Base-by-base conservation (phyloP, 1,140 invertebrate genomes). In the Temnothorax nylanderi region DNA sequence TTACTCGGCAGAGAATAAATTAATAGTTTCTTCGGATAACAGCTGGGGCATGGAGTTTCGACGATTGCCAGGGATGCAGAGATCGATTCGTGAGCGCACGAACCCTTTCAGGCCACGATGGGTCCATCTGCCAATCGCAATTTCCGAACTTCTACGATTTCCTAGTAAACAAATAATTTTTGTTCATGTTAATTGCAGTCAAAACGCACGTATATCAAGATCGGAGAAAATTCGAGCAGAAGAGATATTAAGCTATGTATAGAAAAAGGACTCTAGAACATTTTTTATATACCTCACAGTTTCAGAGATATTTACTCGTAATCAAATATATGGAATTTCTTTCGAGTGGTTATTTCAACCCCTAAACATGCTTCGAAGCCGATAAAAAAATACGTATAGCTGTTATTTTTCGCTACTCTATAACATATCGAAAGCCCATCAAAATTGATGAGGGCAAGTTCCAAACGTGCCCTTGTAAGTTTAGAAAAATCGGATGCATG, bases 21-120 rank as follows among this genome's bases (percentile, higher is more conserved):
- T 94, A 94, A 94, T 94, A 94, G 93, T 93, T 93, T 92, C 91
- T 89, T 71, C 87, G 87, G 88, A 90, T 87, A 93, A 93, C 92
- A 93, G 91, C 91, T 93, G 92, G 77, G n/a, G 88, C 90, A 90
- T 80, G 88, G 82, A 92, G 91, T 93, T 93, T 91, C 87, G 81
- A 92, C 93, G 90, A 93, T 93, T 93, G 88, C 77, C 92, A 92
- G 89, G 89, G 87, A 91, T 87, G 89, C 81, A 88, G 54, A 60
- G 67, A 37, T 84, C 80, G 56, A 84, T 60, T 58, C 69, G 51
- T 47, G 41, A 1, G 41, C 41, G 26, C 69, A 84, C 54, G 56
- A 75, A 75, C 13, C 1, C 44, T 44, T 44, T 6, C 67, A 18
- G 16, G 3, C 13, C 41, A 6, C 26, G 56, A 60, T 10, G 41